These are phyloP conservation scores for Cremastinae sp. DNA, from an alignment of 2,888 invertebrate species.

Conservation along the genomic window DNA sequence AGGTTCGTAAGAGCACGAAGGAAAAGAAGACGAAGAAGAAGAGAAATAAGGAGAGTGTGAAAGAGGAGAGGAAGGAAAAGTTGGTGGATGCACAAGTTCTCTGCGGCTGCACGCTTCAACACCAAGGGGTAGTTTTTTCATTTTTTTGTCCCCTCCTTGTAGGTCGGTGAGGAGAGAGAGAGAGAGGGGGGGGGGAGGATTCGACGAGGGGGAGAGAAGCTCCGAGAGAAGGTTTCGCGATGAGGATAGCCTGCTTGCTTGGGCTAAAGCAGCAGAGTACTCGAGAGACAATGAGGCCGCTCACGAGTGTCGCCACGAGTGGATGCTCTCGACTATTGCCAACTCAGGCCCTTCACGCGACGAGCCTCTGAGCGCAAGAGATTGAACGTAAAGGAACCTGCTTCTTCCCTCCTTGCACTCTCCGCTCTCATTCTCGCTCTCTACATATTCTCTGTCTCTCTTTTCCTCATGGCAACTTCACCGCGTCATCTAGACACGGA, in stretches of 20 bases:
- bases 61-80: constrained; percentile 28
- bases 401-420: constrained; percentile 38
- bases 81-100: constrained; percentile 33
- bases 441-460: too few relatives aligned
- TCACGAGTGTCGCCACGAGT: constrained; percentile 79
- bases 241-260: constrained; percentile 53
- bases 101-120: constrained; percentile 57
- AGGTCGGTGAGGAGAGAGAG: constrained; percentile 57
- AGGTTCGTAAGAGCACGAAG: constrained; percentile 55
- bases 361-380: constrained; percentile 8
- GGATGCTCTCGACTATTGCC: constrained; percentile 79
- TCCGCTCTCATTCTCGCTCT: too few relatives aligned
- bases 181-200: constrained; percentile 45
- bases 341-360: constrained; percentile 79
- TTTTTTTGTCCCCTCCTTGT: constrained; percentile 26
- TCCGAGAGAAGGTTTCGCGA: constrained; percentile 39
- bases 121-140: constrained; percentile 39
- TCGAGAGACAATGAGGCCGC: constrained; percentile 80
- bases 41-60: constrained; percentile 34
- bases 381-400: constrained; percentile 55
- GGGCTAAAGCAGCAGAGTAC: constrained; percentile 69
- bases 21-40: constrained; percentile 10
- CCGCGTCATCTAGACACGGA: constrained; percentile 60
- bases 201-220: constrained; percentile 27
- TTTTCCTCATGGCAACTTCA: constrained; percentile 56